A percentile compares a stretch with the other conserved stretches of the same genome.
These are phyloP conservation scores for Malurus alboscapulatus DNA, from an alignment of 2,113 vertebrate species.

Conservation along the genomic window DNA sequence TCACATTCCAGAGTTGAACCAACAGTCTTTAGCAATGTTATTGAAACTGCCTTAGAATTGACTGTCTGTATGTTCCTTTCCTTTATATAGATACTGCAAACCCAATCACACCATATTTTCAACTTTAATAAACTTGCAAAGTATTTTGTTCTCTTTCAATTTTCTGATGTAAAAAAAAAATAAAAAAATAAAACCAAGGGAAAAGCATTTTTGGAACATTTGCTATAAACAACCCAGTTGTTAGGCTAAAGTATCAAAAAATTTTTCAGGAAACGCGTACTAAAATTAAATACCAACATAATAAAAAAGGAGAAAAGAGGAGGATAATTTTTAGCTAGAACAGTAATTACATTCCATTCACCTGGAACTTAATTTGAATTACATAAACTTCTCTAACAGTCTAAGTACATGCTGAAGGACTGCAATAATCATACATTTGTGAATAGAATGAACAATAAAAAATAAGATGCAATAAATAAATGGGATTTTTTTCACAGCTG, in stretches of 20 bases:
- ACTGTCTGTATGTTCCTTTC: neutral
- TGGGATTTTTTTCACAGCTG: neutral
- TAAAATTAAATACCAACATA: neutral
- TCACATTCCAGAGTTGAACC: constrained; percentile 72
- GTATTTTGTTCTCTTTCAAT: neutral
- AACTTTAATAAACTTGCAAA: neutral
- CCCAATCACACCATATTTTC: neutral
- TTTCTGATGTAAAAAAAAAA: neutral
- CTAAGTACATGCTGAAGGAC: neutral
- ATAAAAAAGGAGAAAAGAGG: neutral
- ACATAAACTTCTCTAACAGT: neutral
- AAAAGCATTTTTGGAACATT: neutral
- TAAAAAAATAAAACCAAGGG: neutral
- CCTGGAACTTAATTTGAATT: neutral
- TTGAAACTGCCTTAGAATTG: constrained; percentile 29
- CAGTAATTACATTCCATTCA: neutral
- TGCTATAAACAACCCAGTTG: neutral
- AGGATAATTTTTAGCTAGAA: neutral
- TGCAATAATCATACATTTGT: neutral
- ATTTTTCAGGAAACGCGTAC: neutral
- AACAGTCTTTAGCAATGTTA: constrained; percentile 27
- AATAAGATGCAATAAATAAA: neutral
- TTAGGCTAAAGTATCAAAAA: neutral
- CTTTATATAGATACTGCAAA: neutral
- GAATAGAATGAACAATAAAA: neutral